Conservation (phyloP, 1,140 invertebrate genomes). For the Habropoda laboriosa region DNA sequence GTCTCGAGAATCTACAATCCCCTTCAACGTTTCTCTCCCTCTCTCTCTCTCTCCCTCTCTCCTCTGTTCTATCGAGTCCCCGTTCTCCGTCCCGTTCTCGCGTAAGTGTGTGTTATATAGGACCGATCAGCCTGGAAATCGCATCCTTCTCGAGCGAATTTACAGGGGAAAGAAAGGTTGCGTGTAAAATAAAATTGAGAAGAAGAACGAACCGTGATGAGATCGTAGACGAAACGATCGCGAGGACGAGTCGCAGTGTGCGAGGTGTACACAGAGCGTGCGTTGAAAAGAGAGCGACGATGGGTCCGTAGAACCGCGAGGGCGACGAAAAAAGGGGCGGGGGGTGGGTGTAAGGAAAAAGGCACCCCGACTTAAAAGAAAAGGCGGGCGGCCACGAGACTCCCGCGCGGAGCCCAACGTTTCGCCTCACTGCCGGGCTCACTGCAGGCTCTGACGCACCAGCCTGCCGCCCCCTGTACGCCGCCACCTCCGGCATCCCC, state of each 20-base stretch:
- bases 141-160: too few relatives aligned
- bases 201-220: constrained; percentile 29
- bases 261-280: constrained; percentile 15
- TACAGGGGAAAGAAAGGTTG: background rate
- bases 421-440: constrained; percentile 80
- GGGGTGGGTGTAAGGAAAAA: constrained; percentile 58
- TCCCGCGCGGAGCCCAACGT: constrained; percentile 79
- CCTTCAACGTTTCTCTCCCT: constrained; percentile 14
- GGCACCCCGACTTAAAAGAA: constrained; percentile 65
- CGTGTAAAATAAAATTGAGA: background rate
- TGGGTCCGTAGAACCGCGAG: constrained; percentile 15
- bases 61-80: too few relatives aligned
- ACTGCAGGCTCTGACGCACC: constrained; percentile 80
- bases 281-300: constrained; percentile 37
- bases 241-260: background rate
- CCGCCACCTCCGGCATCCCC: constrained; percentile 52
- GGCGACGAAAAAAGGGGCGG: constrained; percentile 30
- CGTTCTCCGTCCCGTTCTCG: background rate
- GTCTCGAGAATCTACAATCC: constrained; percentile 26
- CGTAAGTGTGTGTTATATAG: constrained; percentile 5
- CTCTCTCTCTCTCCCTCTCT: constrained; percentile 29
- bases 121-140: constrained; percentile 10
- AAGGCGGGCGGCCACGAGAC: constrained; percentile 75
- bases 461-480: constrained; percentile 72
- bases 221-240: constrained; percentile 1